phyloP scores from a whole-genome alignment of 2,888 invertebrate genomes.

The Cantharis flavilabris region DNA sequence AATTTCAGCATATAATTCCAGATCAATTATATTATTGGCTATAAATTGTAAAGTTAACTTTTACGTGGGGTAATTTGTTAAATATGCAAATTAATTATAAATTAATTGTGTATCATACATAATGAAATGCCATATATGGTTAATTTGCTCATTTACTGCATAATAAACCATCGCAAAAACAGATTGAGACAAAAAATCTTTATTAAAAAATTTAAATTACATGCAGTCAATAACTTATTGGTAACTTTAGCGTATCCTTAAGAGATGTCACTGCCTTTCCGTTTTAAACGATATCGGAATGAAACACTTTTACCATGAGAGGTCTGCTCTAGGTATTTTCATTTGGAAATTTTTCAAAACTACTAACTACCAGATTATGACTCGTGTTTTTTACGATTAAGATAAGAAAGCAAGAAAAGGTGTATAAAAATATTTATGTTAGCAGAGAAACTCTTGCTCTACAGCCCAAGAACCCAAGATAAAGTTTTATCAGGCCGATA shows the following conservation, averaged over 20 bases:
- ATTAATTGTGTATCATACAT: background rate
- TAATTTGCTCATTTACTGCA: background rate
- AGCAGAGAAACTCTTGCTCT: constrained; percentile 15
- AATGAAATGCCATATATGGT: background rate
- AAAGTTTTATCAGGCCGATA: constrained; percentile 20
- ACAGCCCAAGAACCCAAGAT: constrained; percentile 3
- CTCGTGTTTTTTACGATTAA: constrained; percentile 11
- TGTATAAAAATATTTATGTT: constrained; percentile 15
- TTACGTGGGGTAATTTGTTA: background rate
- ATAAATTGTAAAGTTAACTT: background rate
- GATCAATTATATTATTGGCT: background rate
- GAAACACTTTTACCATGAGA: background rate
- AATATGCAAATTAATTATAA: background rate
- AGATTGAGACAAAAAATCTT: background rate
- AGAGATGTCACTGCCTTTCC: background rate
- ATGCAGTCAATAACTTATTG: background rate
- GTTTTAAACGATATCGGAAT: background rate
- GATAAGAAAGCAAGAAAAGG: constrained; percentile 13
- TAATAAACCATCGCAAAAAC: background rate
- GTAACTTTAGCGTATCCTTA: background rate
- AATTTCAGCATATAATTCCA: background rate
- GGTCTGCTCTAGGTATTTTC: background rate
- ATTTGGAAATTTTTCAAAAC: background rate
- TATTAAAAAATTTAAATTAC: background rate
- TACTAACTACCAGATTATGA: background rate